Conservation (phyloP, 2,888 invertebrate genomes). For the Cephus pulcher region DNA sequence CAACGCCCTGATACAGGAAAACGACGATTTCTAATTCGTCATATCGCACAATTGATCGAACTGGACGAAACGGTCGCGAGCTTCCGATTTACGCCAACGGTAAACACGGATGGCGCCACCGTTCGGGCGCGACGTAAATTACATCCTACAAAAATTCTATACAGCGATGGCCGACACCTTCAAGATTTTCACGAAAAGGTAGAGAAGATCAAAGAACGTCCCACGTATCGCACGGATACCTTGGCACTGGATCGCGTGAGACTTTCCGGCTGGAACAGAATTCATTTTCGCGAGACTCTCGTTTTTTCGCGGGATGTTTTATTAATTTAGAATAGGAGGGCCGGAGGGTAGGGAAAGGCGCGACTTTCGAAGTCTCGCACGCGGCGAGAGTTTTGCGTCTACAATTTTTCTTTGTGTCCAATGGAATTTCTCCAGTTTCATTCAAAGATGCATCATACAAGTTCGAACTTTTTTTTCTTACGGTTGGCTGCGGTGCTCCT, state of each 20-base stretch:
- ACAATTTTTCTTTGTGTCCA: not conserved
- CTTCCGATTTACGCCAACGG: not conserved
- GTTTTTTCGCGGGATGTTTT: not conserved
- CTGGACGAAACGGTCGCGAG: not conserved
- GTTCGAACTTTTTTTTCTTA: not conserved
- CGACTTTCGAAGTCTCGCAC: not conserved
- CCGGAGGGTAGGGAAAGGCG: not conserved
- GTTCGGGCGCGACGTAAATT: not conserved
- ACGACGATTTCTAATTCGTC: constrained; percentile 51
- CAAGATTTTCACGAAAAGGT: not conserved
- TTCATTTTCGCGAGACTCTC: not conserved
- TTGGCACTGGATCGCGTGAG: not conserved
- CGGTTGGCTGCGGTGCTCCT: not conserved
- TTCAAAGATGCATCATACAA: not conserved
- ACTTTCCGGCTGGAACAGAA: not conserved
- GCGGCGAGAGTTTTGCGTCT: not conserved
- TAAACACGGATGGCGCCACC: not conserved
- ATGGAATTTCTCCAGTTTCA: not conserved
- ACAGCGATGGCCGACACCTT: not conserved
- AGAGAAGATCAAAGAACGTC: not conserved
- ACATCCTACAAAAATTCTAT: not conserved
- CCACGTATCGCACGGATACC: not conserved
- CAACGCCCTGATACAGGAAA: constrained; percentile 52
- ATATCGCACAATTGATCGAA: not conserved
- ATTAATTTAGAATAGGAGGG: not conserved